phyloP scores from a whole-genome alignment of 2,797 vertebrate species.

The Pseudochirops cupreus region DNA sequence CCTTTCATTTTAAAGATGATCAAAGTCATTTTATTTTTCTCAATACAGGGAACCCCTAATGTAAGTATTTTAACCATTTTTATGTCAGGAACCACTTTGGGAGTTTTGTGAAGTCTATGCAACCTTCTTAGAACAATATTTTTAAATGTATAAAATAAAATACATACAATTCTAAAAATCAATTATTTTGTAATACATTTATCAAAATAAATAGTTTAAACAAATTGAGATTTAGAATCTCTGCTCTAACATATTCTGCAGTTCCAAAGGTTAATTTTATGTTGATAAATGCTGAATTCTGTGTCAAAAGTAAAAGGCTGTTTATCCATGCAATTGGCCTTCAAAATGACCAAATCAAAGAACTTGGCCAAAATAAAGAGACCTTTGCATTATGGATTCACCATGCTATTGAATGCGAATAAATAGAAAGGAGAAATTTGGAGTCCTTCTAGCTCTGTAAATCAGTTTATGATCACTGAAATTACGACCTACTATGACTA shows the following conservation, averaged over 20 bases:
- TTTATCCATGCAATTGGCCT: background rate
- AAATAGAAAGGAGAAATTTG: background rate
- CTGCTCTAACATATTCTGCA: background rate
- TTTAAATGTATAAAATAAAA: background rate
- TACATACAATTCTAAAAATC: background rate
- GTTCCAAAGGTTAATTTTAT: slow-evolving; percentile 11
- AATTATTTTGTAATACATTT: background rate
- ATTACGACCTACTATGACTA: too few species aligned
- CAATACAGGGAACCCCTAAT: background rate
- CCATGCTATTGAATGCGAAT: background rate
- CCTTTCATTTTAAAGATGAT: slow-evolving; percentile 15
- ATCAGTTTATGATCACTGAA: background rate
- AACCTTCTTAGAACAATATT: background rate
- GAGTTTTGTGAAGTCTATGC: background rate
- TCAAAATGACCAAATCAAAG: background rate
- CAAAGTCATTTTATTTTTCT: background rate
- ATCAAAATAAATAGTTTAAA: background rate
- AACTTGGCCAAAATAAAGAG: slow-evolving; percentile 2
- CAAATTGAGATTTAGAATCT: background rate
- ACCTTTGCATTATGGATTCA: background rate
- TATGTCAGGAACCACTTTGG: background rate
- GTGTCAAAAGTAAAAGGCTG: background rate
- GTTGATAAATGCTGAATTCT: background rate
- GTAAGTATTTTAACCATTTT: background rate
- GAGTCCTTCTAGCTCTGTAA: background rate